Evolutionary conservation across 2,797 vertebrate species (phyloP).

Genomic region (Poeciliopsis gracilis): DNA sequence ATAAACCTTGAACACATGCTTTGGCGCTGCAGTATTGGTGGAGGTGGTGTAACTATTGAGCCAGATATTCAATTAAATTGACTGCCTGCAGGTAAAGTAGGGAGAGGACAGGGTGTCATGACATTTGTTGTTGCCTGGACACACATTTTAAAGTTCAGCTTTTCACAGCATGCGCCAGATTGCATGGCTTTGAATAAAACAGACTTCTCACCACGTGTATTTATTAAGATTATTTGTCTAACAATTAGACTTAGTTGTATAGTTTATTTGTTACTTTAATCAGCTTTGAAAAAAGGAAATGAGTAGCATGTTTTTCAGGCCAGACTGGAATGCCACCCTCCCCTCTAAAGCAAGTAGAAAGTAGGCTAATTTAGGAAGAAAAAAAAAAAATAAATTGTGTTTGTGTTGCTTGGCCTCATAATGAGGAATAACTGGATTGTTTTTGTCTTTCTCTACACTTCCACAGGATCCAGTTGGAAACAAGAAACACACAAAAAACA

Average conservation of each 20-base stretch:
- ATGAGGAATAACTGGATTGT: conserved; percentile 42
- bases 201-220: conserved; percentile 34
- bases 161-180: conserved; percentile 20
- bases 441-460: conserved; percentile 65
- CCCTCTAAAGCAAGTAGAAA: conserved; percentile 14
- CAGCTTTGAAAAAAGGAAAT: conserved; percentile 3
- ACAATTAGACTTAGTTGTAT: not conserved
- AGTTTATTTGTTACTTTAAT: conserved; percentile 16
- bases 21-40: conserved; percentile 58
- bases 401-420: conserved; percentile 16
- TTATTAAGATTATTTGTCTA: conserved; percentile 15
- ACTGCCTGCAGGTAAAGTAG: conserved; percentile 67
- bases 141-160: conserved; percentile 55
- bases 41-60: conserved; percentile 73
- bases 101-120: conserved; percentile 53
- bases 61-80: conserved; percentile 74
- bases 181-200: conserved; percentile 34
- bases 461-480: conserved; percentile 92
- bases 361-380: not conserved
- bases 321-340: conserved; percentile 1
- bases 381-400: not conserved
- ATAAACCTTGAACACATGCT: conserved; percentile 70
- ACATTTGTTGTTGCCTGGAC: conserved; percentile 52
- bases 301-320: conserved; percentile 15
- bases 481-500: conserved; percentile 79